phyloP scores from a whole-genome alignment of 1,140 invertebrate genomes.

The Hestina assimilis region DNA sequence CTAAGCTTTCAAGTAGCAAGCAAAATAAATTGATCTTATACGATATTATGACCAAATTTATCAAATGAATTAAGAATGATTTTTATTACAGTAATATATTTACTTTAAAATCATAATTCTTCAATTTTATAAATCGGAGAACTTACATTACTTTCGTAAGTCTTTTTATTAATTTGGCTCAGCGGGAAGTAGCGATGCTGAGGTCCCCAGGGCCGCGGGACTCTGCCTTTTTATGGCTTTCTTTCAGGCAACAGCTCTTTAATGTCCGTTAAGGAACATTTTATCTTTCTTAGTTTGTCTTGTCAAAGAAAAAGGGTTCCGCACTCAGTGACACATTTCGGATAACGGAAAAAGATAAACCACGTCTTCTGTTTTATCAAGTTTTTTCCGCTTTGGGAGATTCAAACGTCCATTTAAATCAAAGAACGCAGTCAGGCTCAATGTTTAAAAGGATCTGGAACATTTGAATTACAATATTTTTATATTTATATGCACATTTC shows the following conservation, averaged over 20 bases:
- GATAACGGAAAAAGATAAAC: slow-evolving; percentile 65
- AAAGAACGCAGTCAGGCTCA: background rate
- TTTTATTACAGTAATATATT: background rate
- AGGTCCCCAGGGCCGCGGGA: slow-evolving; percentile 44
- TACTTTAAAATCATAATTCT: background rate
- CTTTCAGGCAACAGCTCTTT: slow-evolving; percentile 63
- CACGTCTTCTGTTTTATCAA: slow-evolving; percentile 52
- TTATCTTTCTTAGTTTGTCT: slow-evolving; percentile 72
- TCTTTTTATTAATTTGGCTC: slow-evolving; percentile 63
- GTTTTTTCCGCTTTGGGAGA: slow-evolving; percentile 48
- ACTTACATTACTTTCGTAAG: slow-evolving; percentile 28
- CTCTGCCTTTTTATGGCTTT: slow-evolving; percentile 65
- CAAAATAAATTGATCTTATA: too few relatives aligned
- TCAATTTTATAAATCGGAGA: too few relatives aligned
- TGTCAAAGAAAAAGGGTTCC: slow-evolving; percentile 68
- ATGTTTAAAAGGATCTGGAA: too few relatives aligned
- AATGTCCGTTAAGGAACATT: slow-evolving; percentile 72
- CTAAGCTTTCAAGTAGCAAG: too few relatives aligned
- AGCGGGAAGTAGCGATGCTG: slow-evolving; percentile 30
- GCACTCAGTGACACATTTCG: slow-evolving; percentile 57
- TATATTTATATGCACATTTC: too few relatives aligned
- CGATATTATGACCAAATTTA: too few relatives aligned
- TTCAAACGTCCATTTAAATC: slow-evolving; percentile 27
- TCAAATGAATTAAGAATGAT: too few relatives aligned
- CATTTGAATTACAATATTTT: too few relatives aligned